Base-by-base conservation (phyloP, 2,797 vertebrate species). In the Brachymystax lenok region DNA sequence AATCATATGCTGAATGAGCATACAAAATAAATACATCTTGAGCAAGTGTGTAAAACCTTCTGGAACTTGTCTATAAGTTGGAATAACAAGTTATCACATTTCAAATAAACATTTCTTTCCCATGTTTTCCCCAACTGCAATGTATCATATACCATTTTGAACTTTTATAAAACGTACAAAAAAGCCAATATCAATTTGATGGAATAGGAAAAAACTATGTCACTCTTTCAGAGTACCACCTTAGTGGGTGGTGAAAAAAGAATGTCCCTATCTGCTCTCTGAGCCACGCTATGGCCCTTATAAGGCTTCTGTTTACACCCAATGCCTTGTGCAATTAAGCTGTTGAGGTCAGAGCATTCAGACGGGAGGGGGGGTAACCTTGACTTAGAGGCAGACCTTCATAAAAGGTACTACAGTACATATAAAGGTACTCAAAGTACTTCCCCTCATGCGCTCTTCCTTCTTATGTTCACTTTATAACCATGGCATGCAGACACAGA, bases 321-420 rank as follows among this genome's bases (percentile, higher is more conserved):
- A 51, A 74, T 24, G 72, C 51, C 67, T 46, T 14, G 17, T 75
- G 40, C 54, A 77, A 83, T 61, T 59, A 70, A 78, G 59, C 68
- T 78, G 30, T 51, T 46, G 28, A 21, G 78, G 79, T 80, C 81
- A 73, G 7, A 69, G 80, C 28, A 10, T 40, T 40, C 35, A 10
- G 8, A 28, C 68, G 52, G 61, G 73, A 10, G 30, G 28, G 66
- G 78, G 75, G 64, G 6, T 75, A 77, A 52, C 81, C 75, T 52
- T 67, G 61, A 46, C 54, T 33, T 61, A 54, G 35, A 19, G 40
- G 27, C 50, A 56, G 69, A 30, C 54, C 74, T 30, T 54, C 56
- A 56, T 5, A 30, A 33, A 67, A 28, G 10, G 50, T 16, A 27
- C 7, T 71, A 71, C 12, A 5, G 21, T 51, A 71, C n/a, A 28